phyloP scores from a whole-genome alignment of 1,140 invertebrate species.

The Neodiprion lecontei region DNA sequence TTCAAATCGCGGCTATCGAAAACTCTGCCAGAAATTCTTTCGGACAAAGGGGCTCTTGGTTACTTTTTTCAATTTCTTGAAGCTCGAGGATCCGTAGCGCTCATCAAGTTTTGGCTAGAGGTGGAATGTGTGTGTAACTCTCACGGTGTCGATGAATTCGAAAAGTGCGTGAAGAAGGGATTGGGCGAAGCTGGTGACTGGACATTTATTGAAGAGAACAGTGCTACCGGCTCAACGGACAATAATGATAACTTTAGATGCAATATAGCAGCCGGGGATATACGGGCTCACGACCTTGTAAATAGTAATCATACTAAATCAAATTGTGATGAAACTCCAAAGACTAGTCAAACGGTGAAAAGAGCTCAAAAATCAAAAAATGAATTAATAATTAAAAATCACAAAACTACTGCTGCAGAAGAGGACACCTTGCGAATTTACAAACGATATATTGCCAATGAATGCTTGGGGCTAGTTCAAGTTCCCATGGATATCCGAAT shows the following conservation, averaged over 20 bases:
- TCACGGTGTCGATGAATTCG: constrained; percentile 24
- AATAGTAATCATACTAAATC: constrained; percentile 33
- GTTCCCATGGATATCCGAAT: constrained; percentile 54
- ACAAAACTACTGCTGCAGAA: constrained; percentile 38
- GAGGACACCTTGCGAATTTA: constrained; percentile 63
- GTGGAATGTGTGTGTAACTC: constrained; percentile 69
- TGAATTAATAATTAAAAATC: constrained; percentile 23
- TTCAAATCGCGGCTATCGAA: constrained; percentile 67
- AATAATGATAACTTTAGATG: constrained; percentile 33
- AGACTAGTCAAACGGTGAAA: constrained; percentile 44
- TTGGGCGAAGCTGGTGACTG: neutral
- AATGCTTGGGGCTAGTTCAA: constrained; percentile 51
- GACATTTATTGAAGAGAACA: neutral
- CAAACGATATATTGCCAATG: constrained; percentile 62
- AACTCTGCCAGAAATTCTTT: constrained; percentile 69
- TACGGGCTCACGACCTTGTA: constrained; percentile 40
- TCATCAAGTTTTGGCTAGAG: constrained; percentile 78
- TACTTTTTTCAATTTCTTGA: constrained; percentile 81
- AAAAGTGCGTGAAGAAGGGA: neutral
- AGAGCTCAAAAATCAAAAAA: constrained; percentile 34
- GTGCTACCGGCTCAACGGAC: constrained; percentile 20
- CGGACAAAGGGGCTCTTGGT: constrained; percentile 73
- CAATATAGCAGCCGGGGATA: constrained; percentile 18
- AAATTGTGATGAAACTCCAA: constrained; percentile 48
- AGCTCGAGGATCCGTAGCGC: constrained; percentile 60